Evolutionary conservation across 2,797 vertebrate genomes (phyloP), one percentile per base, ranked within the genome.

Genomic region (Pristis pectinata): DNA sequence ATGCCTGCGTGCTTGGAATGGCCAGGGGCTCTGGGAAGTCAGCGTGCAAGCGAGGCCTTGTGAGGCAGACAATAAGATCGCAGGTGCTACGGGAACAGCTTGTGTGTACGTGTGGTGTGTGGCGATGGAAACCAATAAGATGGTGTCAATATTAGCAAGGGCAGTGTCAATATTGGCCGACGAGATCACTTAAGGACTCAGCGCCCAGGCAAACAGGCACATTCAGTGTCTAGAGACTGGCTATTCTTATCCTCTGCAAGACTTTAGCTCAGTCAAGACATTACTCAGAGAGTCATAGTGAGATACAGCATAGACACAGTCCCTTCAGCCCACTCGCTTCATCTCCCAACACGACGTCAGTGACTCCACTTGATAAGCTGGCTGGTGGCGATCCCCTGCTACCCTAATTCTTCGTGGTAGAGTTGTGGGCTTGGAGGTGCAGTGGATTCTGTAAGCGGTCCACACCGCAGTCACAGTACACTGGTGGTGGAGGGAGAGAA

Each of bases 111-210:
- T 67, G n/a, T 7, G 1, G 41, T 9, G 87, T 34, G 6, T 64
- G 19, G 2, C 1, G 59, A 67, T 7, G 19, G 87, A 91, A 64
- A 67, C n/a, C 87, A 91, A 91, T 64, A 64, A 64, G 22, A 91
- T n/a, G 30, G 53, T 56, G 17, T 91, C 87, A 91, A 91, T 91
- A 64, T 91, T 37, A 64, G 87, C 59, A 19, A 64, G 87, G 8
- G 13, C 59, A 19, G 56, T 91, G 87, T 91, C 87, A 91, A 91
- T 91, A 91, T 91, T 91, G 22, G 61, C n/a, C 34, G 22, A 91
- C 59, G n/a, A 3, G n/a, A 8, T 67, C 87, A 64, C n/a, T 61
- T 91, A 37, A 67, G 37, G 34, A 89, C n/a, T 89, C 34, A 61
- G n/a, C 61, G 1, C 34, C 85, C 59, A n/a, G 87, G 61, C 87